Percentiles rank a stretch among this genome's conserved stretches.
Conservation (phyloP, 2,888 invertebrate genomes). For the Candidula unifasciata region DNA sequence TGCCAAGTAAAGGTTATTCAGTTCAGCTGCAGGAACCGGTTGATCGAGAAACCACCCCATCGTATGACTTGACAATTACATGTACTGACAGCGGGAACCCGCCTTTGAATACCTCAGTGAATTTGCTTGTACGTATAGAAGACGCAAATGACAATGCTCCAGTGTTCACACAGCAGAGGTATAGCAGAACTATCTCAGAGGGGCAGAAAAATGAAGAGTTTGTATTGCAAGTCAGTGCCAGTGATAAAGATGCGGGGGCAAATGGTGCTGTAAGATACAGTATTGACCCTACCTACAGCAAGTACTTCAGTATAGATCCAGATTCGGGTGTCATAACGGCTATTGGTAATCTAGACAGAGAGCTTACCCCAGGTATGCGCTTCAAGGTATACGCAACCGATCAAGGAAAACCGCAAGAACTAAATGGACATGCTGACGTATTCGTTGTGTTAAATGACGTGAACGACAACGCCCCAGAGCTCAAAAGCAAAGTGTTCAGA, state of each 20-base stretch:
- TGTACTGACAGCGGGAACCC: conserved; percentile 84
- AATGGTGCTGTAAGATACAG: conserved; percentile 50
- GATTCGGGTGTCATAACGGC: conserved; percentile 42
- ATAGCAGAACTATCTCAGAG: conserved; percentile 38
- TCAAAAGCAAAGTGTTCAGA: conserved; percentile 36
- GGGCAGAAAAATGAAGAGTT: conserved; percentile 48
- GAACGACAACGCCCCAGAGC: conserved; percentile 96
- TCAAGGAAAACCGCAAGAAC: conserved; percentile 82
- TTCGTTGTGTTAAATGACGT: conserved; percentile 94
- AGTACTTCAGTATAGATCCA: conserved; percentile 44
- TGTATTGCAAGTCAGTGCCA: conserved; percentile 78
- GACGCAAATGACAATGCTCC: conserved; percentile 80
- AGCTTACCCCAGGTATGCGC: conserved; percentile 85
- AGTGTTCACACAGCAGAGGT: conserved; percentile 82
- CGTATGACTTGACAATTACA: conserved; percentile 88
- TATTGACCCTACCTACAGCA: conserved; percentile 41
- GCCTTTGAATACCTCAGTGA: conserved; percentile 39
- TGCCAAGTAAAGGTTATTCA: conserved; percentile 82
- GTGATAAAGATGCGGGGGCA: conserved; percentile 86
- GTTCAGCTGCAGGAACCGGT: conserved; percentile 88
- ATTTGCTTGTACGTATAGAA: conserved; percentile 43
- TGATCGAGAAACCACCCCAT: conserved; percentile 90
- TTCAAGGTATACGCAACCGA: conserved; percentile 94
- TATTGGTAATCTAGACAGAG: conserved; percentile 50
- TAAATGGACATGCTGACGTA: conserved; percentile 83